phyloP scores from a whole-genome alignment of 2,888 invertebrate species.

The Andrena fulva region DNA sequence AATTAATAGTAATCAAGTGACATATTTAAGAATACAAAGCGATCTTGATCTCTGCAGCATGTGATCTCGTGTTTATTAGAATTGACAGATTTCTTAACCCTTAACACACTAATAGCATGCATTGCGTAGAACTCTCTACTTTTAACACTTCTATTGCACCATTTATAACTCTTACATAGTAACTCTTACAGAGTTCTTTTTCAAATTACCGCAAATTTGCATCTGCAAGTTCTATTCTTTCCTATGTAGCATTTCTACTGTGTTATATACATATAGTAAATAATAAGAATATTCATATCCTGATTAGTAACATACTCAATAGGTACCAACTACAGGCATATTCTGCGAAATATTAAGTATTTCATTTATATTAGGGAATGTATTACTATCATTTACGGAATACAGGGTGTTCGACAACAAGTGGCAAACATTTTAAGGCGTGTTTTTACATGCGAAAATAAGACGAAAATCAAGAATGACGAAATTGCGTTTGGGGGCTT shows the following conservation, averaged over 20 bases:
- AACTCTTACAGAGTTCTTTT: background rate
- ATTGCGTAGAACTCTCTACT: constrained; percentile 74
- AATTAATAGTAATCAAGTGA: background rate
- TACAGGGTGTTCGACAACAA: too few species aligned
- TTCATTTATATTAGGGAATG: too few species aligned
- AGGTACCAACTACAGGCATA: background rate
- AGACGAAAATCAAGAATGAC: too few species aligned
- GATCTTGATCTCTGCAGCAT: constrained; percentile 69
- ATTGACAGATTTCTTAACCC: constrained; percentile 77
- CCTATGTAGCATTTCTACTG: constrained; percentile 19
- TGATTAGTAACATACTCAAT: constrained; percentile 13
- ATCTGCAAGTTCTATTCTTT: constrained; percentile 52
- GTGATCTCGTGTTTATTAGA: constrained; percentile 72
- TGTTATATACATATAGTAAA: constrained; percentile 10
- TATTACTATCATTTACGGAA: too few species aligned
- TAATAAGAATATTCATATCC: constrained; percentile 29
- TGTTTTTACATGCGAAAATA: too few species aligned
- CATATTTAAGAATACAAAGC: constrained; percentile 12
- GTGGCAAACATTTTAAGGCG: too few species aligned
- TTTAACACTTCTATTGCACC: constrained; percentile 77
- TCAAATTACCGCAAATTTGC: constrained; percentile 43
- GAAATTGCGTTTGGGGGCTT: too few species aligned
- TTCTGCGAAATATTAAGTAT: too few species aligned
- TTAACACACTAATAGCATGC: constrained; percentile 81
- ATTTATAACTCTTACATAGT: constrained; percentile 58